A percentile compares a stretch with the other conserved stretches of the same genome.
Conservation (phyloP, 2,113 vertebrate genomes). For the Reinhardtius hippoglossoides region DNA sequence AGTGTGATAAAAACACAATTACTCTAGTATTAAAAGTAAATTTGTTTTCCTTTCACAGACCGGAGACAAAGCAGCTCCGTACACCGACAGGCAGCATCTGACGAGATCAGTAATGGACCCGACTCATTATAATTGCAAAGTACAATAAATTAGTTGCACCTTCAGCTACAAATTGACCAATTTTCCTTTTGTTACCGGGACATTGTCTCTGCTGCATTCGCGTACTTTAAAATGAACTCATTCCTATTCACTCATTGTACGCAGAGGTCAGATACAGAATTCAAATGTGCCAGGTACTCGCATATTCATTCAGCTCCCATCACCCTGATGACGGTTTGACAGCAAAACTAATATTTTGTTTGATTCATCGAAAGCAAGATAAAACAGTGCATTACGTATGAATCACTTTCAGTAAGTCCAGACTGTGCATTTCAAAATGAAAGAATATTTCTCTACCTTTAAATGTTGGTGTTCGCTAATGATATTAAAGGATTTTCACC, state of each 20-base stretch:
- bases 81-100: neutral
- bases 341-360: neutral
- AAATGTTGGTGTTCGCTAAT: conserved; percentile 24
- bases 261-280: conserved; percentile 35
- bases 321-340: conserved; percentile 3
- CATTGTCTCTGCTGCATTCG: conserved; percentile 51
- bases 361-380: conserved; percentile 10
- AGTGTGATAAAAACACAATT: conserved; percentile 22
- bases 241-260: conserved; percentile 31
- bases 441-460: conserved; percentile 1
- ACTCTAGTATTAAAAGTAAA: conserved; percentile 17
- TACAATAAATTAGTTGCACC: conserved; percentile 54
- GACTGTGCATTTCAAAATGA: conserved; percentile 1
- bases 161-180: conserved; percentile 64
- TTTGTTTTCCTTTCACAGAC: conserved; percentile 22
- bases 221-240: conserved; percentile 55
- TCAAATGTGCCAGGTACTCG: neutral
- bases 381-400: neutral
- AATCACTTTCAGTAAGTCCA: neutral
- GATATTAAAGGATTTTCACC: conserved; percentile 42
- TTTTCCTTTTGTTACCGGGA: conserved; percentile 58
- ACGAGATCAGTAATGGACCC: conserved; percentile 45
- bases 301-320: conserved; percentile 40
- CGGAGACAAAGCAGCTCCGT: conserved; percentile 23
- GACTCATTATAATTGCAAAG: conserved; percentile 72